These are phyloP conservation scores for Byasa hedistus DNA, from an alignment of 2,888 invertebrate genomes.

Conservation along the genomic window DNA sequence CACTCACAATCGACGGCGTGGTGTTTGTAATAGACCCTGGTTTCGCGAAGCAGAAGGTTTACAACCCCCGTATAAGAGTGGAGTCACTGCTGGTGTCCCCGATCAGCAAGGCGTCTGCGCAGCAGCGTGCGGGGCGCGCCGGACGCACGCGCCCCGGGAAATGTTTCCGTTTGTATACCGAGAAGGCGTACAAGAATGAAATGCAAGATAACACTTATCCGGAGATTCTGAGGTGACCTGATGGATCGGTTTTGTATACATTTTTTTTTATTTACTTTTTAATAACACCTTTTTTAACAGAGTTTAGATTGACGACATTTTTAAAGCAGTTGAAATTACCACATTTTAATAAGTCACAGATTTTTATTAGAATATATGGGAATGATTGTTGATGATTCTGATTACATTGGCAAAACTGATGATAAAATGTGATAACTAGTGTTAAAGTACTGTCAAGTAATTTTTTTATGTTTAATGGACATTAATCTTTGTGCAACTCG, in stretches of 20 bases:
- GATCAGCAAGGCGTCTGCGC: conserved; percentile 99
- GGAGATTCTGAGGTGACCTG: conserved; percentile 85
- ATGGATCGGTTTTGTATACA: conserved; percentile 33
- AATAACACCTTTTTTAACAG: neutral
- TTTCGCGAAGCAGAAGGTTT: conserved; percentile 99
- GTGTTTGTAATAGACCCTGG: conserved; percentile 99
- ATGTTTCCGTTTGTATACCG: conserved; percentile 97
- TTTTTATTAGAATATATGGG: too few species aligned
- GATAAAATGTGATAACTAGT: too few species aligned
- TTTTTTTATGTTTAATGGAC: too few species aligned
- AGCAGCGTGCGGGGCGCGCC: conserved; percentile 98
- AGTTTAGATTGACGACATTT: too few species aligned
- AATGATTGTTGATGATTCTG: too few species aligned
- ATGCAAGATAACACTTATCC: conserved; percentile 99
- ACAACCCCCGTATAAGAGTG: conserved; percentile 92
- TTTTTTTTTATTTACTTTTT: conserved; percentile 3
- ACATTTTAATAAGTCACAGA: too few species aligned
- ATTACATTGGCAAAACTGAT: too few species aligned
- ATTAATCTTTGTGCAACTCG: too few species aligned
- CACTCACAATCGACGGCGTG: conserved; percentile 98
- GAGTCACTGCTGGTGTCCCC: conserved; percentile 98
- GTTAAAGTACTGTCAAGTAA: too few species aligned
- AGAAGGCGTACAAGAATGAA: conserved; percentile 94
- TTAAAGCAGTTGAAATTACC: too few species aligned
- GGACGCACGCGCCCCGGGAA: conserved; percentile 99